Evolutionary conservation across 2,113 vertebrate species (phyloP).

Genomic region (Globicephala melas): DNA sequence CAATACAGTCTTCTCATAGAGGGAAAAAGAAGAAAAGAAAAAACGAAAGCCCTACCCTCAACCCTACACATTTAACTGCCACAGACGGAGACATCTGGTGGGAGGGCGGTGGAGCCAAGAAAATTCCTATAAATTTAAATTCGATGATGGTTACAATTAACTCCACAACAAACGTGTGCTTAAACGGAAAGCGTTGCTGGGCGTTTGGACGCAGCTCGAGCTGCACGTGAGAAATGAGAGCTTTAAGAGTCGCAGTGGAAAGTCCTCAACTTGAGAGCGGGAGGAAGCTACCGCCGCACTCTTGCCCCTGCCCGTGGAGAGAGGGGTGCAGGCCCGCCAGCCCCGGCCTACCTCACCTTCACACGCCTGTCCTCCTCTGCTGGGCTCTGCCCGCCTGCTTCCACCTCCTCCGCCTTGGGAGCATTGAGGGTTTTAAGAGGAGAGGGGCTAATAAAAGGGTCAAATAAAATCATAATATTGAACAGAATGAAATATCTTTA

Average conservation of each 20-base stretch:
- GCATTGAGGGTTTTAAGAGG: conserved; percentile 63
- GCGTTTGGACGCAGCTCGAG: conserved; percentile 37
- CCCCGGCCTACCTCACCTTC: not conserved
- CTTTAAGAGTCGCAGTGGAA: conserved; percentile 4
- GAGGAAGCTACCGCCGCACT: not conserved
- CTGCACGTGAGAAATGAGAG: conserved; percentile 43
- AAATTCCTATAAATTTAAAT: conserved; percentile 80
- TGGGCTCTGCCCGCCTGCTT: not conserved
- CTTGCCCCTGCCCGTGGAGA: not conserved
- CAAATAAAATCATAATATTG: conserved; percentile 77
- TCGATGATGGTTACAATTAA: conserved; percentile 79
- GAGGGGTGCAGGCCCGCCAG: not conserved
- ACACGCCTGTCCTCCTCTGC: not conserved
- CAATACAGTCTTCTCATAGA: conserved; percentile 51
- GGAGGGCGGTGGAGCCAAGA: conserved; percentile 70
- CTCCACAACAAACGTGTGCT: conserved; percentile 73
- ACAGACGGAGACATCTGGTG: conserved; percentile 77
- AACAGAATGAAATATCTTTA: conserved; percentile 77
- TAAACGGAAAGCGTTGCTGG: conserved; percentile 59
- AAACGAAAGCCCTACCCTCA: not conserved
- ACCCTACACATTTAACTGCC: conserved; percentile 60
- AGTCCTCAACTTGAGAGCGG: not conserved
- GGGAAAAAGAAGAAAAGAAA: no score
- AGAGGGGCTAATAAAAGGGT: conserved; percentile 69
- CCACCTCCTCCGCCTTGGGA: not conserved